A percentile compares a stretch with the other conserved stretches of the same genome.
These are phyloP conservation scores for Psylliodes chrysocephalus DNA, from an alignment of 2,888 invertebrate species.

Conservation along the genomic window DNA sequence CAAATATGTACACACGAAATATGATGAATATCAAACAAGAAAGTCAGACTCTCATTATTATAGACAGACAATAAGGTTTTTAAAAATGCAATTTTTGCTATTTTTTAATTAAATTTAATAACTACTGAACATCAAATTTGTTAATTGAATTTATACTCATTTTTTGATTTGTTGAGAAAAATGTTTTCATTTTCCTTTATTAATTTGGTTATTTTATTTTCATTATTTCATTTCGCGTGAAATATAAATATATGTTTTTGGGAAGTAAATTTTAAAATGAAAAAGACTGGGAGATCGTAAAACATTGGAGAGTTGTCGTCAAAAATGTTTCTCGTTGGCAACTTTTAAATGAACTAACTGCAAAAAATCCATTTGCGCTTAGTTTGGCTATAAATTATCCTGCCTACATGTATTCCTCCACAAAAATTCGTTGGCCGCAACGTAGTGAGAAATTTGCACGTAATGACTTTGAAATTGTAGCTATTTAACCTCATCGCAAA, in stretches of 20 bases:
- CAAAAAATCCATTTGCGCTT: slow-evolving; percentile 45
- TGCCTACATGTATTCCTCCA: slow-evolving; percentile 33
- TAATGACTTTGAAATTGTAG: slow-evolving; percentile 42
- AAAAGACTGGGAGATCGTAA: not conserved
- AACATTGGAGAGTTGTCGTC: not conserved
- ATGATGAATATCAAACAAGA: not conserved
- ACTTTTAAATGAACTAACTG: slow-evolving; percentile 37
- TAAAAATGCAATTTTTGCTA: too few relatives aligned
- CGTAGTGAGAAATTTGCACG: slow-evolving; percentile 40
- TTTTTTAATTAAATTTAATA: too few relatives aligned
- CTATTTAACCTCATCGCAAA: slow-evolving; percentile 32
- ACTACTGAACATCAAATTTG: too few relatives aligned
- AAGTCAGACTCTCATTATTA: not conserved
- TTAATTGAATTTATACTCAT: too few relatives aligned
- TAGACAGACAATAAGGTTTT: too few relatives aligned
- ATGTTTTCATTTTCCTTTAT: too few relatives aligned
- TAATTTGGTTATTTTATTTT: too few relatives aligned
- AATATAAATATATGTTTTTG: too few relatives aligned
- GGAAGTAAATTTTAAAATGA: too few relatives aligned
- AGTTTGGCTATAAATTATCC: slow-evolving; percentile 46
- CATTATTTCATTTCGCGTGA: too few relatives aligned
- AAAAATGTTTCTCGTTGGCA: slow-evolving; percentile 24
- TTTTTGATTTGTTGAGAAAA: too few relatives aligned
- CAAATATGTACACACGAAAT: slow-evolving; percentile 8
- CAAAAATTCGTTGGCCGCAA: slow-evolving; percentile 37